Base-by-base conservation (phyloP, 30 jellyfish, hydroid and myxozoan species). In the Mastigias papua region DNA sequence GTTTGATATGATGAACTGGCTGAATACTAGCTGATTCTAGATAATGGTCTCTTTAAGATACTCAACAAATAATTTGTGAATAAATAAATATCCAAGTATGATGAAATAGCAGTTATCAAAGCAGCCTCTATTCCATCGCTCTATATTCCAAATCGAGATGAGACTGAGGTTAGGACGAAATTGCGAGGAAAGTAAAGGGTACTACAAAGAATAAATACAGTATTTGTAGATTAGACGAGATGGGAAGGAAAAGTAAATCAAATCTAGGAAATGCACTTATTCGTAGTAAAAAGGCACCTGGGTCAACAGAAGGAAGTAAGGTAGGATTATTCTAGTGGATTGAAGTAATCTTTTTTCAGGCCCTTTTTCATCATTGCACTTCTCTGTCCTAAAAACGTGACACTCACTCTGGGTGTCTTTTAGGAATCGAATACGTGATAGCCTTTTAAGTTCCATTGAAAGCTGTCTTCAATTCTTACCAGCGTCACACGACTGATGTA, bases 401-500 rank as follows among this genome's bases (percentile, higher is more conserved):
- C n/a, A n/a, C n/a, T n/a, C n/a, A n/a, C n/a, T n/a, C n/a, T n/a
- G n/a, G n/a, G n/a, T n/a, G n/a, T n/a, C n/a, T n/a, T n/a, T n/a
- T n/a, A n/a, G n/a, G n/a, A n/a, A n/a, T n/a, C n/a, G n/a, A n/a
- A n/a, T n/a, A n/a, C n/a, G n/a, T n/a, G n/a, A n/a, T n/a, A n/a
- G n/a, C n/a, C n/a, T n/a, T n/a, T n/a, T n/a, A n/a, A n/a, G n/a
- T n/a, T n/a, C n/a, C n/a, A n/a, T n/a, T n/a, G 15, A 73, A 20
- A 2, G 35, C 13, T 15, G 13, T 42, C 54, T 28, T 79, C 46
- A 25, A 48, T 1, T 25, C 30, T 22, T 60, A 49, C 34, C 62
- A 93, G 98, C 96, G 89, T 6, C 98, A 93, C 63, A 82, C 98
- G 25, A 93, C 96, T 26, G 98, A 93, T 19, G 48, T 89, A 1